Percentiles rank a stretch among this genome's conserved stretches.
phyloP scores from a whole-genome alignment of 2,113 vertebrate species.

The Conger conger region DNA sequence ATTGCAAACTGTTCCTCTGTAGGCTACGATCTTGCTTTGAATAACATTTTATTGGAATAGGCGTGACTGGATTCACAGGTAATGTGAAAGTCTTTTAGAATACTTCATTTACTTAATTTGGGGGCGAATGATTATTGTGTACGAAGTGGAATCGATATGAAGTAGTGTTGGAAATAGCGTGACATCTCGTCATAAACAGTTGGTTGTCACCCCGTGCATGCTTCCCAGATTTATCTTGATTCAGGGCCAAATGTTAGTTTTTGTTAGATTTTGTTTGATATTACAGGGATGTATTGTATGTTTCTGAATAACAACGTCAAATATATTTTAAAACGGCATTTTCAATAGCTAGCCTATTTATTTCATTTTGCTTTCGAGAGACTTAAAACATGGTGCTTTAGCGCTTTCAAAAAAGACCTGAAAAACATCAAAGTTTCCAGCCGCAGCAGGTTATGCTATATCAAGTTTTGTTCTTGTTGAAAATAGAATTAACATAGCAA shows the following conservation, averaged over 20 bases:
- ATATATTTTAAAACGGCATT: not conserved
- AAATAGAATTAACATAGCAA: not conserved
- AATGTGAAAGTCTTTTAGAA: conserved; percentile 15
- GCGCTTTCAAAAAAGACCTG: not conserved
- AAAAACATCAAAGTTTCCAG: not conserved
- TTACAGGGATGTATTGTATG: not conserved
- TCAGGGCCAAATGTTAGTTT: not conserved
- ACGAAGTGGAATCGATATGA: not conserved
- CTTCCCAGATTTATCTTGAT: not conserved
- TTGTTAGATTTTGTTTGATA: not conserved
- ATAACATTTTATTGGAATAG: conserved; percentile 26
- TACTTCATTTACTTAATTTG: conserved; percentile 3
- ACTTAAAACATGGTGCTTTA: not conserved
- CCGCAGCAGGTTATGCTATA: not conserved
- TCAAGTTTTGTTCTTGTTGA: not conserved
- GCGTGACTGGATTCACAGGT: conserved; percentile 28
- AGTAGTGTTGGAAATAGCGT: not conserved
- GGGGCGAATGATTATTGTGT: not conserved
- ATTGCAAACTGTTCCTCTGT: conserved; percentile 15
- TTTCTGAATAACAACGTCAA: not conserved
- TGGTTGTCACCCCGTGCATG: not conserved
- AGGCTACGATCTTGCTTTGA: not conserved
- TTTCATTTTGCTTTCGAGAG: not conserved
- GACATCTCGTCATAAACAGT: not conserved
- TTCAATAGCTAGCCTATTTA: not conserved